Conservation (phyloP, 2,797 vertebrate species). For the Limnodromus scolopaceus region DNA sequence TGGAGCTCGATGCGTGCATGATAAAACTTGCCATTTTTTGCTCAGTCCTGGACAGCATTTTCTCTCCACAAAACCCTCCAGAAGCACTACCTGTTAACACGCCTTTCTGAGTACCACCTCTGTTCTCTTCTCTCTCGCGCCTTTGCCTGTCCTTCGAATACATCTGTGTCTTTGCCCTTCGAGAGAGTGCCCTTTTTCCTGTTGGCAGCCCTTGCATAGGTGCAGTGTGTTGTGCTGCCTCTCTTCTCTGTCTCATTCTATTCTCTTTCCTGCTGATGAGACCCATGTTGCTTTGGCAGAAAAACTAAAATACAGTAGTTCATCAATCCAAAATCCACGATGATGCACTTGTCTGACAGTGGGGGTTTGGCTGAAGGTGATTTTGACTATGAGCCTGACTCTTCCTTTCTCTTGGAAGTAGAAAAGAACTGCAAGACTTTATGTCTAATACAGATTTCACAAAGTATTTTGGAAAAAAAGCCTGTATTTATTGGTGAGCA, state of each 20-base stretch:
- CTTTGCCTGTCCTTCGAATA: constrained; percentile 59
- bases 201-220: constrained; percentile 69
- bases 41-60: background rate
- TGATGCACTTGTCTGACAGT: constrained; percentile 66
- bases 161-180: constrained; percentile 68
- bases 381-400: constrained; percentile 55
- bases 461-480: background rate
- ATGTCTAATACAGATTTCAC: background rate
- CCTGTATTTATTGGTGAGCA: background rate
- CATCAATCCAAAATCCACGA: constrained; percentile 68
- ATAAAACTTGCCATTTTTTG: background rate
- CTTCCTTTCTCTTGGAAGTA: constrained; percentile 3
- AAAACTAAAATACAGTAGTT: constrained; percentile 71
- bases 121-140: background rate
- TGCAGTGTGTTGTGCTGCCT: constrained; percentile 33
- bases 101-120: background rate
- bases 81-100: background rate
- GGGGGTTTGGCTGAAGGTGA: constrained; percentile 72
- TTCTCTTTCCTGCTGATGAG: constrained; percentile 69
- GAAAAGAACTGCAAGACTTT: background rate
- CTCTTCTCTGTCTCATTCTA: constrained; percentile 38
- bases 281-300: constrained; percentile 73
- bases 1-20: fast-evolving
- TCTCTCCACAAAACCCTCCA: background rate
- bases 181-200: constrained; percentile 61